A percentile compares a stretch with the other conserved stretches of the same genome.
These are phyloP conservation scores for Xylocampa areola DNA, from an alignment of 2,888 invertebrate genomes.

Conservation along the genomic window DNA sequence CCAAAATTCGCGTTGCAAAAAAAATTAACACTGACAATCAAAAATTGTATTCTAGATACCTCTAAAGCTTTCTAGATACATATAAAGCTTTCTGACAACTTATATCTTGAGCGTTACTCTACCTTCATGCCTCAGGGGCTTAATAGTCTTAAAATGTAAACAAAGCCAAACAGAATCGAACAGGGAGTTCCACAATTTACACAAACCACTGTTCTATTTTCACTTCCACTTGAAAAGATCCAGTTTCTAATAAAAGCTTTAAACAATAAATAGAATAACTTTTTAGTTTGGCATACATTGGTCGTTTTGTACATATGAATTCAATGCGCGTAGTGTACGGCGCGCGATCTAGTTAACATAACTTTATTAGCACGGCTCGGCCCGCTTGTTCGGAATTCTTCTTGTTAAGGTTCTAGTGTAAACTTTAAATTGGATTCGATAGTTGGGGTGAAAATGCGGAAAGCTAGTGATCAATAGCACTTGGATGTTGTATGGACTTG, in stretches of 20 bases:
- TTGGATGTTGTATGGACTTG: constrained; percentile 35
- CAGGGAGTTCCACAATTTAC: constrained; percentile 17
- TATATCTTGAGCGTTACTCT: neutral
- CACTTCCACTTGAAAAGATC: constrained; percentile 24
- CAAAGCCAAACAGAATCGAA: constrained; percentile 4
- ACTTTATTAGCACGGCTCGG: constrained; percentile 53
- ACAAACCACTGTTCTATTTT: constrained; percentile 19
- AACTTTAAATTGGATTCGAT: constrained; percentile 64
- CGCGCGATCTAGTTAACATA: constrained; percentile 55
- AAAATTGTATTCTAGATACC: no score
- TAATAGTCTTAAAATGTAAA: neutral
- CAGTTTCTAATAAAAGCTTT: constrained; percentile 29
- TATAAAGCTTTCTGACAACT: no score
- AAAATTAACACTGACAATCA: no score
- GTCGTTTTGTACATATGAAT: constrained; percentile 28
- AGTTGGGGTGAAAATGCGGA: constrained; percentile 49
- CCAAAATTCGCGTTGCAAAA: no score
- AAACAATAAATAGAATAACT: constrained; percentile 28
- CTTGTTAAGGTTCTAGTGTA: constrained; percentile 54
- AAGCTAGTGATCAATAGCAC: constrained; percentile 55
- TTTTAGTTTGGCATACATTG: constrained; percentile 31
- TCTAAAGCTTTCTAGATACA: no score
- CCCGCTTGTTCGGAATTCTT: constrained; percentile 57
- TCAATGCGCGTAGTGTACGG: constrained; percentile 26
- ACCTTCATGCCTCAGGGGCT: neutral